Base-by-base conservation (phyloP, 2,888 invertebrate species). In the Mythimna loreyi region DNA sequence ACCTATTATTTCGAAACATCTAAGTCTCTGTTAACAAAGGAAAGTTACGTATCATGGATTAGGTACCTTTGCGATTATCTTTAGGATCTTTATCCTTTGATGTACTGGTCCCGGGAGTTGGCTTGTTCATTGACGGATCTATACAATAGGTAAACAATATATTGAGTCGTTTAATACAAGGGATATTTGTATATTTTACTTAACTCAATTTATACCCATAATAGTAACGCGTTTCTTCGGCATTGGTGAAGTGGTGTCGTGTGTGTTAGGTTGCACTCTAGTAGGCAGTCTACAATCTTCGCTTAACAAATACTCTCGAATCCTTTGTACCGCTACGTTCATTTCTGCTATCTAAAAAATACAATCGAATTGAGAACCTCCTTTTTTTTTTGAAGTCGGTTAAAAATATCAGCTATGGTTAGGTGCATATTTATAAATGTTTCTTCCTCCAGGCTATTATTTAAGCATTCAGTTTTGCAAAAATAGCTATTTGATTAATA, bases 341-440 rank as follows among this genome's bases (percentile, higher is more conserved):
- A 95, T 91, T 89, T 96, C 96, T 60, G 96, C 95, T 76, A 94
- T 92, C 96, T 96, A 65, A 67, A 76, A n/a, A n/a, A n/a, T n/a
- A n/a, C n/a, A n/a, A n/a, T n/a, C n/a, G n/a, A n/a, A n/a, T n/a
- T n/a, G n/a, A n/a, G n/a, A n/a, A n/a, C n/a, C n/a, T n/a, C n/a
- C n/a, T n/a, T n/a, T n/a, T n/a, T n/a, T n/a, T n/a, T n/a, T n/a
- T n/a, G n/a, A n/a, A n/a, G n/a, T n/a, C n/a, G n/a, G n/a, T n/a
- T n/a, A n/a, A n/a, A n/a, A n/a, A 80, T 74, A 53, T 25, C 3
- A 13, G 9, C 28, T n/a, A 28, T 45, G 43, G n/a, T 8, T 45
- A 8, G n/a, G n/a, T n/a, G 9, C 7, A 16, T 16, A 33, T 16
- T 45, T 45, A 45, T 33, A 30, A 52, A 28, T 4, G 28, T 30